These are phyloP conservation scores for Colletes latitarsis DNA, from an alignment of 1,140 invertebrate genomes.

Conservation along the genomic window DNA sequence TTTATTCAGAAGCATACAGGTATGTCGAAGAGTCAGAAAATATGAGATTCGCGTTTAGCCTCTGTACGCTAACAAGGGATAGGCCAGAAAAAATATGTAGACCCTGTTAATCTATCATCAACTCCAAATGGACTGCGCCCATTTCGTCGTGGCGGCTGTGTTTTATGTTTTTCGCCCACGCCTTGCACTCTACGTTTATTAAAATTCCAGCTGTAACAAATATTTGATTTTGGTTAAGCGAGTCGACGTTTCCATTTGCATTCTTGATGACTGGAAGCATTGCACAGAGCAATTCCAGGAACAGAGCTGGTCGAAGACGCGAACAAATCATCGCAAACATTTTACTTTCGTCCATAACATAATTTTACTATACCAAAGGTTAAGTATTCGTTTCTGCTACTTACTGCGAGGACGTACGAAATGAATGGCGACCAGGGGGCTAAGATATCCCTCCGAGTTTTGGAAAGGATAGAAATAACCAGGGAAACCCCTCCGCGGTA, in stretches of 20 bases:
- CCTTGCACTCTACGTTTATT: conserved; percentile 94
- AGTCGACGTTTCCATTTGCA: too few species aligned
- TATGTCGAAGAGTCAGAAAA: conserved; percentile 38
- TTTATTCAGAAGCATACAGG: conserved; percentile 29
- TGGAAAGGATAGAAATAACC: conserved; percentile 92
- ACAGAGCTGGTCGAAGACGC: too few species aligned
- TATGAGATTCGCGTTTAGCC: conserved; percentile 36
- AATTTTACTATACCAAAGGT: too few species aligned
- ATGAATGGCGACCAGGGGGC: conserved; percentile 93
- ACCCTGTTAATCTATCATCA: conserved; percentile 90
- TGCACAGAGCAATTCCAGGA: too few species aligned
- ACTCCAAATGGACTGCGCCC: conserved; percentile 93
- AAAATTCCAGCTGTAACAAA: conserved; percentile 88
- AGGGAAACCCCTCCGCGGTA: conserved; percentile 86
- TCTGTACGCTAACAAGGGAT: conserved; percentile 33
- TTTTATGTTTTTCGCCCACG: conserved; percentile 93
- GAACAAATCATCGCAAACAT: too few species aligned
- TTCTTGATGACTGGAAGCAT: too few species aligned
- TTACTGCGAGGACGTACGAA: conserved; percentile 89
- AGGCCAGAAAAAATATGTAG: conserved; percentile 8
- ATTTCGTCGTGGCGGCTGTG: conserved; percentile 89
- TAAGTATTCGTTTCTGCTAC: conserved; percentile 69
- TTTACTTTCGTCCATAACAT: too few species aligned
- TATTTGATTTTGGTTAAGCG: neutral
- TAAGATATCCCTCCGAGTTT: conserved; percentile 91